Percentiles rank a stretch among this genome's conserved stretches.
Conservation (phyloP, 1,140 invertebrate species). For the Gonatopus flavifemur region DNA sequence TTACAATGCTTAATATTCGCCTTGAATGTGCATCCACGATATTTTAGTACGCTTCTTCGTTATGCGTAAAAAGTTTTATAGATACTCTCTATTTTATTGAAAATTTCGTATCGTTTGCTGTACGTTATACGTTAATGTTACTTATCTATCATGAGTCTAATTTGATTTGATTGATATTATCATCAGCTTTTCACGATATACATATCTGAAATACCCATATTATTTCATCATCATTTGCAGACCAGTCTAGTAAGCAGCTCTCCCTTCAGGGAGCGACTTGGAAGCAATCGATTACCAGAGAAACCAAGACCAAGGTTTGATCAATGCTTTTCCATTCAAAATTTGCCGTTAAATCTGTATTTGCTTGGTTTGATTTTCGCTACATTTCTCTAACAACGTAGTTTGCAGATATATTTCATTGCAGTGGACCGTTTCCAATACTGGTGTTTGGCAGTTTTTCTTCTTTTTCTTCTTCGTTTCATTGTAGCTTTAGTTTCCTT, state of each 20-base stretch:
- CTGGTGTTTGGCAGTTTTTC: constrained; percentile 21
- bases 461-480: constrained; percentile 15
- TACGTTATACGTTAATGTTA: constrained; percentile 15
- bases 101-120: background rate
- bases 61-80: constrained; percentile 29
- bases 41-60: constrained; percentile 33
- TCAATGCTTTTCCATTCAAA: no score
- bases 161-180: constrained; percentile 20
- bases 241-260: constrained; percentile 67
- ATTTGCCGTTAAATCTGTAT: no score
- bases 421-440: constrained; percentile 16
- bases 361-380: constrained; percentile 32
- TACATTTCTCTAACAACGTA: constrained; percentile 22
- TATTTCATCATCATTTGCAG: constrained; percentile 51
- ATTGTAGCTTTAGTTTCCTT: background rate
- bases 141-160: background rate
- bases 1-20: constrained; percentile 34
- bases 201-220: constrained; percentile 30
- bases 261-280: constrained; percentile 82
- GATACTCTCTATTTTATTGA: constrained; percentile 14
- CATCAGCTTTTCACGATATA: constrained; percentile 29
- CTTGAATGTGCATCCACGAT: constrained; percentile 31
- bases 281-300: constrained; percentile 81
- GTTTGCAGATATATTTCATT: constrained; percentile 21
- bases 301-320: constrained; percentile 79